phyloP scores from a whole-genome alignment of 2,797 vertebrate species.

The Bradypodion pumilum region DNA sequence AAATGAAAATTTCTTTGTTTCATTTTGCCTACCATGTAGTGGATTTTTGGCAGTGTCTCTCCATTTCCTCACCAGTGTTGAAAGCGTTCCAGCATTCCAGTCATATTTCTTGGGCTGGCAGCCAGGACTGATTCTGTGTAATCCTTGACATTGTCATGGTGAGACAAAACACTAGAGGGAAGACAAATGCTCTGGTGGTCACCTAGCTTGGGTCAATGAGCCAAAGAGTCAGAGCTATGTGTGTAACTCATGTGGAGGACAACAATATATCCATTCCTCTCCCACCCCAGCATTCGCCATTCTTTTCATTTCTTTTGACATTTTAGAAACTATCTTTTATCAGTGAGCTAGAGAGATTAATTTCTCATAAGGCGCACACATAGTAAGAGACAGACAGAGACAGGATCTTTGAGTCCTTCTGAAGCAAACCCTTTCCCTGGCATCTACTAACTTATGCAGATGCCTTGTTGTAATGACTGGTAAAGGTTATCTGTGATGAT shows the following conservation, averaged over 20 bases:
- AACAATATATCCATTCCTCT: not conserved
- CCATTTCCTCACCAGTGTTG: slow-evolving; percentile 2
- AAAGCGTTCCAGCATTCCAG: slow-evolving; percentile 9
- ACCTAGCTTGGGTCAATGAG: not conserved
- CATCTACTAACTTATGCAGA: too few species aligned
- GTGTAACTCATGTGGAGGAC: slow-evolving; percentile 13
- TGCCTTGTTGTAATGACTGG: too few species aligned
- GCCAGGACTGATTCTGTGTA: not conserved
- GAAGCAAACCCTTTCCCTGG: too few species aligned
- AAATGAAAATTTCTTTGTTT: not conserved
- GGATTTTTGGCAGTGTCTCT: not conserved
- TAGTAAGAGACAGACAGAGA: too few species aligned
- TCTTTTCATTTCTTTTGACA: slow-evolving; percentile 35
- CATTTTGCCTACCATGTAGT: not conserved
- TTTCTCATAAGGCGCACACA: slow-evolving; percentile 12
- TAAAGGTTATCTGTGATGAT: too few species aligned
- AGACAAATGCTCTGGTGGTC: not conserved
- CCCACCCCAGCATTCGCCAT: slow-evolving; percentile 10
- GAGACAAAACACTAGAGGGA: slow-evolving; percentile 17
- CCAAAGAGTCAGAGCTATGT: slow-evolving; percentile 24
- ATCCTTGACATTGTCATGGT: slow-evolving; percentile 26
- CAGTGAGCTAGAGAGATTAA: slow-evolving; percentile 16
- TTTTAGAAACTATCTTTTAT: slow-evolving; percentile 55
- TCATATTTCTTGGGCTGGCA: slow-evolving; percentile 24
- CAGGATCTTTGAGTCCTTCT: too few species aligned